A percentile compares a stretch with the other conserved stretches of the same genome.
Evolutionary conservation across 2,797 vertebrate species (phyloP).

Genomic region (Enteromius mattozi): DNA sequence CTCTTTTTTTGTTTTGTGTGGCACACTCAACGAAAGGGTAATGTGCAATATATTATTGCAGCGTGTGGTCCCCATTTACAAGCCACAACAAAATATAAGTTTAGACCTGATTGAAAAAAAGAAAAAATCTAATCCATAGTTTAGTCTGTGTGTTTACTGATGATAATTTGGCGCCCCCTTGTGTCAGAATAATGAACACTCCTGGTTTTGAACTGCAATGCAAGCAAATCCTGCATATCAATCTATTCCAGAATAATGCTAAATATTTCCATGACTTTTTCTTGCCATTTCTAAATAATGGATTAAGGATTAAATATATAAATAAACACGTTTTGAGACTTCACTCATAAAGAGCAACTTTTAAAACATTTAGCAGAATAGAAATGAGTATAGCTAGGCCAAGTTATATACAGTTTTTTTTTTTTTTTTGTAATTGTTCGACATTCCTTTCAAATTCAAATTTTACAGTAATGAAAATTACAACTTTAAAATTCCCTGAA

Average conservation of each 20-base stretch:
- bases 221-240: not conserved
- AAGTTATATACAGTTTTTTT: not conserved
- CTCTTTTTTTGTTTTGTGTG: slow-evolving; percentile 76
- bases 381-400: not conserved
- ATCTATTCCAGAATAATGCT: not conserved
- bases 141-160: not conserved
- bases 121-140: slow-evolving; percentile 53
- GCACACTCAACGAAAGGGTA: slow-evolving; percentile 75
- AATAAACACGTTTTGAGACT: not conserved
- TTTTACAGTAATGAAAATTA: too few relatives aligned
- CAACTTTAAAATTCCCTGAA: not conserved
- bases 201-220: not conserved
- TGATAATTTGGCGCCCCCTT: slow-evolving; percentile 29
- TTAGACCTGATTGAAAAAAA: slow-evolving; percentile 68
- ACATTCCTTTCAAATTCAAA: not conserved
- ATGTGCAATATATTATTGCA: slow-evolving; percentile 75
- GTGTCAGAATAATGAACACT: not conserved
- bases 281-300: not conserved
- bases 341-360: not conserved
- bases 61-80: slow-evolving; percentile 76
- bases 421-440: not conserved
- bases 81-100: slow-evolving; percentile 78
- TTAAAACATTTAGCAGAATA: not conserved
- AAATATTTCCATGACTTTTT: not conserved
- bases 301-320: not conserved